Evolutionary conservation across 2,888 invertebrate species (phyloP).

Genomic region (Monopis laevigella): DNA sequence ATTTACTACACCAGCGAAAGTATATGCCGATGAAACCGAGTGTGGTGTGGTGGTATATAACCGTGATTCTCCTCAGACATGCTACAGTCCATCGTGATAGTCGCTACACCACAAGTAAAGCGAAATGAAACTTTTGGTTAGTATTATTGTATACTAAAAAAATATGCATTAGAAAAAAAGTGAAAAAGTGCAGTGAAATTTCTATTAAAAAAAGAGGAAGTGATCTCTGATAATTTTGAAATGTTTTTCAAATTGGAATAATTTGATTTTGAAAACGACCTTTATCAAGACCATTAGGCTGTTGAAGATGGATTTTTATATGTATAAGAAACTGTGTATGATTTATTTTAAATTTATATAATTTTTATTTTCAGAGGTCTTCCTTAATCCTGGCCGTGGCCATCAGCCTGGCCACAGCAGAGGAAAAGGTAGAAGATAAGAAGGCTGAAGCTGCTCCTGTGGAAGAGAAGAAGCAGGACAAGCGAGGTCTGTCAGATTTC

Average conservation of each 20-base stretch:
- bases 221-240: too few species aligned
- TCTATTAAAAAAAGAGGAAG: too few species aligned
- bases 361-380: constrained; percentile 39
- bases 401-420: constrained; percentile 64
- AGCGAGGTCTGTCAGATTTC: constrained; percentile 61
- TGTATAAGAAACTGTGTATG: too few species aligned
- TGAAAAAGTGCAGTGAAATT: constrained; percentile 23
- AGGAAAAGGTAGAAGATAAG: constrained; percentile 56
- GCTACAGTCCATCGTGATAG: constrained; percentile 53
- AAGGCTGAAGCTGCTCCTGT: constrained; percentile 51
- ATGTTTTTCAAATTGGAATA: too few species aligned
- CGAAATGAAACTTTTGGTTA: constrained; percentile 64
- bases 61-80: constrained; percentile 23
- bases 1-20: constrained; percentile 51
- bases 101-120: constrained; percentile 57
- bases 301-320: too few species aligned
- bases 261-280: too few species aligned
- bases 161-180: too few species aligned
- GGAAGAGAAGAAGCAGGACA: constrained; percentile 65
- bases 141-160: constrained; percentile 25
- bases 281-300: too few species aligned
- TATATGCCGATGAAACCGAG: constrained; percentile 48
- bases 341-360: background rate
- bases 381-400: constrained; percentile 63
- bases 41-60: constrained; percentile 47